These are phyloP conservation scores for Ischnus inquisitorius DNA, from an alignment of 2,888 invertebrate genomes.

Conservation along the genomic window DNA sequence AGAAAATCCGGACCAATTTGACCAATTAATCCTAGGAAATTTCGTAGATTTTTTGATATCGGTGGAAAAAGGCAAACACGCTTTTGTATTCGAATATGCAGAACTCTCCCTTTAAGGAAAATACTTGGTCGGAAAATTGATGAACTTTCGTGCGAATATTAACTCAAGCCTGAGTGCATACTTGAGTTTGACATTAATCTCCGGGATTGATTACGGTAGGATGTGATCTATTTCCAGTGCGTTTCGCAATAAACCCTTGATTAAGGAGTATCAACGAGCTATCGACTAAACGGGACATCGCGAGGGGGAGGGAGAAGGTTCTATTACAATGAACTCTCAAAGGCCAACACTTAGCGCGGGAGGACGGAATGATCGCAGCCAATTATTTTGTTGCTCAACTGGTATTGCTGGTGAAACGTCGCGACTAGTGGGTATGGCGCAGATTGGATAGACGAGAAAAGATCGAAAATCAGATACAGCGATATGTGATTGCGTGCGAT, in stretches of 20 bases:
- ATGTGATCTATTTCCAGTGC: constrained; percentile 5
- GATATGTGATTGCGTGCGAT: constrained; percentile 52
- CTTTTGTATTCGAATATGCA: no score
- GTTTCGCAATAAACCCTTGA: constrained; percentile 22
- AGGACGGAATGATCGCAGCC: constrained; percentile 67
- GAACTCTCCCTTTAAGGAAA: no score
- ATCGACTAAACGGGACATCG: background rate
- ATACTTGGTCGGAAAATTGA: no score
- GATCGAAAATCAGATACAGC: constrained; percentile 64
- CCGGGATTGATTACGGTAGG: background rate
- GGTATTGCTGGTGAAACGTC: constrained; percentile 9
- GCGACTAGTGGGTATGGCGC: constrained; percentile 15
- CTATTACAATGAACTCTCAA: constrained; percentile 55
- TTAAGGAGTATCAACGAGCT: constrained; percentile 34
- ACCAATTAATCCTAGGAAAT: no score
- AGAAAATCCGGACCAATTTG: no score
- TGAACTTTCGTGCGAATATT: background rate
- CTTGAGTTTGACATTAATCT: background rate
- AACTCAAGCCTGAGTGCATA: background rate
- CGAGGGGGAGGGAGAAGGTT: constrained; percentile 16
- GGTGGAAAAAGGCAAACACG: no score
- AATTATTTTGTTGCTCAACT: constrained; percentile 59
- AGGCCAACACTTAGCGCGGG: constrained; percentile 55
- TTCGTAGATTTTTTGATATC: no score
- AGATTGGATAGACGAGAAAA: constrained; percentile 44